Evolutionary conservation across 2,797 vertebrate genomes (phyloP).

Genomic region (Galago senegalensis): DNA sequence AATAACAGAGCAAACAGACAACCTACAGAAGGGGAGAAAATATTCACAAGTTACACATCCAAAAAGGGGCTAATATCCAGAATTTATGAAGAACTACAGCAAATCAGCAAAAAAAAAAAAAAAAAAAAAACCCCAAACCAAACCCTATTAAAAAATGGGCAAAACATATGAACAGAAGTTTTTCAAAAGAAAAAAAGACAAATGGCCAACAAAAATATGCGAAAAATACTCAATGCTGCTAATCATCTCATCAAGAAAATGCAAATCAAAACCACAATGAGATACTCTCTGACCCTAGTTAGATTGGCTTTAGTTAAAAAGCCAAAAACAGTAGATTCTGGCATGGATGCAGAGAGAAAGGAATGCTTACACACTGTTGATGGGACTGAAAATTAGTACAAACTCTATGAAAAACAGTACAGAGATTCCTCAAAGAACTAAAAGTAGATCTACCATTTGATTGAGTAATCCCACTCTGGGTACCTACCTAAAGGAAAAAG

Average conservation of each 20-base stretch:
- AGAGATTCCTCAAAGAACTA: neutral
- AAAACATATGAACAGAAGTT: neutral
- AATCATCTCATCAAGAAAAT: neutral
- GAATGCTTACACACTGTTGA: neutral
- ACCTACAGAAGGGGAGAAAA: neutral
- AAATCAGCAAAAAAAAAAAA: neutral
- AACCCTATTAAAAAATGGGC: neutral
- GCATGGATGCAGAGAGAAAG: neutral
- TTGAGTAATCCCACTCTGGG: neutral
- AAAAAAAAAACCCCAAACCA: neutral
- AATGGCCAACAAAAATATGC: neutral
- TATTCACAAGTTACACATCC: neutral
- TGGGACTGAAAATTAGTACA: neutral
- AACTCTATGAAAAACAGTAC: neutral
- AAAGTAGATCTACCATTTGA: neutral
- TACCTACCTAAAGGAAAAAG: neutral
- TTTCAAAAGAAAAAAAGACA: neutral
- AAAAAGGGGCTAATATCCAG: neutral
- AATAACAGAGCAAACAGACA: neutral
- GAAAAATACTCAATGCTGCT: neutral
- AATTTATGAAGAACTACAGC: neutral
- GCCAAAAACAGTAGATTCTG: neutral
- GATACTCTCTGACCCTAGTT: neutral
- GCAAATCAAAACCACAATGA: neutral
- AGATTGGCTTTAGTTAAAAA: neutral